These are phyloP conservation scores for Gallinago undulata DNA, from an alignment of 2,113 vertebrate genomes.

Conservation along the genomic window DNA sequence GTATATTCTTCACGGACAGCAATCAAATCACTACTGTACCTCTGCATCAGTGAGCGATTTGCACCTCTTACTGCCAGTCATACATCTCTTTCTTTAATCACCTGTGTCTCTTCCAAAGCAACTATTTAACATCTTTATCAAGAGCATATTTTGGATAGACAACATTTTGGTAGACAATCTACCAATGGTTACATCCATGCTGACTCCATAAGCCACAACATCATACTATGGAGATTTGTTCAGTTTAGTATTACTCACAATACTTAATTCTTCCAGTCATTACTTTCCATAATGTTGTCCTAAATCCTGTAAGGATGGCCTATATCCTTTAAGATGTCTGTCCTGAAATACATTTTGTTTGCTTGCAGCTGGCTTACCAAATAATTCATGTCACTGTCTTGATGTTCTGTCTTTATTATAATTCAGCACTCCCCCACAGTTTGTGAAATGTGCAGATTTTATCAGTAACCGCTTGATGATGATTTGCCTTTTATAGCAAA, in stretches of 20 bases:
- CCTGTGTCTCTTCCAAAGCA: neutral
- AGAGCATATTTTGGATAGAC: neutral
- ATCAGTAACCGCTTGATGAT: neutral
- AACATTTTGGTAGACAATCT: neutral
- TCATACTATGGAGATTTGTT: neutral
- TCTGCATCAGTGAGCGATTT: neutral
- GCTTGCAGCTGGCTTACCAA: neutral
- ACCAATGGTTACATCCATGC: neutral
- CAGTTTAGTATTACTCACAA: neutral
- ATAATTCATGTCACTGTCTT: neutral
- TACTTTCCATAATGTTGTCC: neutral
- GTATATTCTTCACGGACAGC: neutral
- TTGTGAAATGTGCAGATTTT: constrained; percentile 30
- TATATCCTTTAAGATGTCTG: neutral
- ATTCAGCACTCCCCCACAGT: neutral
- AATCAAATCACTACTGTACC: neutral
- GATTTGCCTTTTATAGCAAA: constrained; percentile 40
- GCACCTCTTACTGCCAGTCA: neutral
- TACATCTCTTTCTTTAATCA: neutral
- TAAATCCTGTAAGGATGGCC: neutral
- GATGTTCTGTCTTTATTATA: neutral
- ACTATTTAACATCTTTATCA: neutral
- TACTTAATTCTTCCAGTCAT: neutral
- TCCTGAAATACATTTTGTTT: neutral
- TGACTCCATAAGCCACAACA: neutral